Evolutionary conservation across 2,113 vertebrate genomes (phyloP), one percentile per base, ranked within the genome.

Genomic region (Tylochromis polylepis): DNA sequence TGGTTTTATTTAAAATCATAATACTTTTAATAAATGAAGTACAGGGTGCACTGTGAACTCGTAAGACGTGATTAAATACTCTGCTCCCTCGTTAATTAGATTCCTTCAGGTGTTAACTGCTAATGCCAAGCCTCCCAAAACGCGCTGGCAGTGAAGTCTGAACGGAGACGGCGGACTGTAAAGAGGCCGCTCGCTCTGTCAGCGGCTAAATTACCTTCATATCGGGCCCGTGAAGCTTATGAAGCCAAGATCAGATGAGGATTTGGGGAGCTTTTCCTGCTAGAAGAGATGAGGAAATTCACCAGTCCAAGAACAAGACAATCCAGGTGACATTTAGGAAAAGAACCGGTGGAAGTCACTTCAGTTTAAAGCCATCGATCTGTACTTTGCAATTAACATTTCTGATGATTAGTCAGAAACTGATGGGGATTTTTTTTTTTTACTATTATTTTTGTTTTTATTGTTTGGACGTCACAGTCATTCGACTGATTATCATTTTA

Each of bases 11-110:
- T 92, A 87, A 93, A 94, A 89, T 88, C 91, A 91, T 94, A 89
- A 92, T 91, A 90, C 84, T 92, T 94, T 93, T 93, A 92, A 94
- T 95, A 93, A 94, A 95, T 92, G 89, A 89, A 93, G 94, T 90
- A 89, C 89, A 93, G 87, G 87, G 88, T 84, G 88, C 88, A 83
- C 79, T 58, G 85, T 75, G 72, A 92, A 85, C 89, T 85, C 72
- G 41, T 87, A 57, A 87, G 87, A 92, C 58, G 85, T 93, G 94
- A 95, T 95, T 92, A 94, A 93, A 93, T 85, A 87, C 88, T 84
- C 82, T 12, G 34, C 24, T 82, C 90, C 85, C 90, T 86, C 41
- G 82, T 92, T 95, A 95, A 96, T 96, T 94, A 94, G 92, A 94
- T 94, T 94, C 91, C 92, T 89, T 93, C 95, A 94, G 94, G 91